Conservation (phyloP, 2,113 vertebrate species). For the Otis tarda region DNA sequence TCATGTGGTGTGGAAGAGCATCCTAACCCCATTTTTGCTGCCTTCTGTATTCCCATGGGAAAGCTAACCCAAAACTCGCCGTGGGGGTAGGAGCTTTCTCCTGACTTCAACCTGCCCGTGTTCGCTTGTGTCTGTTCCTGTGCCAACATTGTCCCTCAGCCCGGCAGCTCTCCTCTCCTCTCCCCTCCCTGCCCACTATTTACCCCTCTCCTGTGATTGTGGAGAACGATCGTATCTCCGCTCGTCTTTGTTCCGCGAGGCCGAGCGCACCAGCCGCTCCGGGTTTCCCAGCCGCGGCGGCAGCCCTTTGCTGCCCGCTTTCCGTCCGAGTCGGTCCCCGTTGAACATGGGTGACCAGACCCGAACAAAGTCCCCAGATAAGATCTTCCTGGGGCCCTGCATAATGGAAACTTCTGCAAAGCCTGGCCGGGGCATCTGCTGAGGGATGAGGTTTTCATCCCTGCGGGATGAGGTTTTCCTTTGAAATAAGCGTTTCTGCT, state of each 20-base stretch:
- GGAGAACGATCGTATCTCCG: neutral
- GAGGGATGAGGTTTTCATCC: neutral
- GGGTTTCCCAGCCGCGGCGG: rapidly evolving
- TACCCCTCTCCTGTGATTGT: neutral
- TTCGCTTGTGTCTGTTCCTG: neutral
- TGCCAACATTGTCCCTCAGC: neutral
- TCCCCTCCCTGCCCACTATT: neutral
- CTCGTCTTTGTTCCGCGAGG: neutral
- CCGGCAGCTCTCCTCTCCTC: too few relatives aligned
- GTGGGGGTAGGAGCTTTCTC: neutral
- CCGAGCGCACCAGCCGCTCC: rapidly evolving
- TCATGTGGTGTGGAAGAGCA: neutral
- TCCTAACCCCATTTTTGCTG: neutral
- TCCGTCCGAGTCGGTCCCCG: rapidly evolving
- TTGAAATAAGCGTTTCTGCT: neutral
- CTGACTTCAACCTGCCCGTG: rapidly evolving
- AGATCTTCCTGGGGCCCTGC: neutral
- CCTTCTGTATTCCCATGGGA: neutral
- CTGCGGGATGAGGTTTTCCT: neutral
- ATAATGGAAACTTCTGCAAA: slow-evolving; percentile 39
- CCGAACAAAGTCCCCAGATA: slow-evolving; percentile 29
- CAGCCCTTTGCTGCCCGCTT: neutral
- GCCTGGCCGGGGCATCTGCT: neutral
- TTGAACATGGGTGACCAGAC: neutral
- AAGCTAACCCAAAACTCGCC: rapidly evolving